Conservation (phyloP, 2,888 invertebrate species). For the Petrolisthes cinctipes region DNA sequence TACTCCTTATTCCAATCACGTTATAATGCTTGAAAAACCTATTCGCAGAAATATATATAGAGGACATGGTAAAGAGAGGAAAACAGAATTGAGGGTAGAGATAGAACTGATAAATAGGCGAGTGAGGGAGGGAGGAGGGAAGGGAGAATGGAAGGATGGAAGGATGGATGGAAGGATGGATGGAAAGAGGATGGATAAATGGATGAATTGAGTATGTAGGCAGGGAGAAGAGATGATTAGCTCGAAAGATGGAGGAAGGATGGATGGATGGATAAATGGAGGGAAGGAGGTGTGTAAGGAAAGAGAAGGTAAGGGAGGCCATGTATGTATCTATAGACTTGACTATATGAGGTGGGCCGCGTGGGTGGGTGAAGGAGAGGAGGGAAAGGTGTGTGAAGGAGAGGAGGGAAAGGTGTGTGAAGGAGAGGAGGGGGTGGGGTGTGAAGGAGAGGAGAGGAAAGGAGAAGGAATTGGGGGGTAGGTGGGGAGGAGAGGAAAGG, state of each 20-base stretch:
- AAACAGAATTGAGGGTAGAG: not conserved
- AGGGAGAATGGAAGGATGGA: not conserved
- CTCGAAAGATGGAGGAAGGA: not conserved
- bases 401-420: not conserved
- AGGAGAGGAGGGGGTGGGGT: not conserved
- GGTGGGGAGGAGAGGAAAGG: not conserved
- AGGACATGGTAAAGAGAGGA: too few relatives aligned
- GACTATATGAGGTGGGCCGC: not conserved
- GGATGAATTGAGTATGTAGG: not conserved
- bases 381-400: not conserved
- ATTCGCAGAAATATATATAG: too few relatives aligned
- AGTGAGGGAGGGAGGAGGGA: not conserved
- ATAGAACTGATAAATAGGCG: not conserved
- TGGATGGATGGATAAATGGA: not conserved
- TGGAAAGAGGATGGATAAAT: not conserved
- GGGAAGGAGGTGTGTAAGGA: not conserved
- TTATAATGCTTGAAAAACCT: too few relatives aligned
- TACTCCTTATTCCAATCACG: too few relatives aligned
- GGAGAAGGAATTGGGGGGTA: constrained; percentile 21
- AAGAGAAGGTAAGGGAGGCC: not conserved
- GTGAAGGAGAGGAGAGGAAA: constrained; percentile 12
- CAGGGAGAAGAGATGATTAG: not conserved
- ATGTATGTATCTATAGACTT: too few relatives aligned
- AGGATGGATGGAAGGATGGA: not conserved
- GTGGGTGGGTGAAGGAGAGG: constrained; percentile 8